phyloP scores from a whole-genome alignment of 2,888 invertebrate species.

The Cantharis lateralis region DNA sequence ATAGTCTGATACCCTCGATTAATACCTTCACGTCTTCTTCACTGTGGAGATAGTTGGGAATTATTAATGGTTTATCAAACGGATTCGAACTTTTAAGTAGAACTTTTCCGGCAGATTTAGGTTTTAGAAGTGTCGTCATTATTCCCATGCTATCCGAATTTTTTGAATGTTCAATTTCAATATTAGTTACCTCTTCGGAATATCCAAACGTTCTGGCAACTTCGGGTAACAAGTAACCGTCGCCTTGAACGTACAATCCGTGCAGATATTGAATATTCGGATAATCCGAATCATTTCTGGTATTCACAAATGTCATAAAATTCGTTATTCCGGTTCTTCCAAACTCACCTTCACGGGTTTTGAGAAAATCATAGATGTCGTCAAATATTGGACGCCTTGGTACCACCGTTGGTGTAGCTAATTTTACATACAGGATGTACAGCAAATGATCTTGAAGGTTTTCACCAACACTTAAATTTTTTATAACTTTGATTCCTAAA shows the following conservation, averaged over 20 bases:
- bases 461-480: conserved; percentile 56
- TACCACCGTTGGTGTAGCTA: conserved; percentile 61
- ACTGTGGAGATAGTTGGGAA: conserved; percentile 66
- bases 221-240: conserved; percentile 14
- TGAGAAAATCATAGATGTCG: conserved; percentile 55
- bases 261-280: conserved; percentile 65
- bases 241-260: conserved; percentile 53
- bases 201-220: conserved; percentile 3
- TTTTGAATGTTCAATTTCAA: neutral
- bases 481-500: conserved; percentile 48
- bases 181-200: neutral
- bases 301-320: conserved; percentile 58
- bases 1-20: conserved; percentile 57
- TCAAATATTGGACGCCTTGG: conserved; percentile 55
- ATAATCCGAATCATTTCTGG: conserved; percentile 55
- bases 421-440: neutral
- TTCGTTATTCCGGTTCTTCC: conserved; percentile 54
- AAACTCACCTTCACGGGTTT: conserved; percentile 57
- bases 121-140: conserved; percentile 83
- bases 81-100: conserved; percentile 61
- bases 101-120: conserved; percentile 60
- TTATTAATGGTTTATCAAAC: conserved; percentile 62
- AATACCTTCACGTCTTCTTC: conserved; percentile 56
- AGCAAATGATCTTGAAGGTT: conserved; percentile 54
- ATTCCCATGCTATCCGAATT: conserved; percentile 31